Base-by-base conservation (phyloP, 2,888 invertebrate species). In the Rhyacophila evoluta region DNA sequence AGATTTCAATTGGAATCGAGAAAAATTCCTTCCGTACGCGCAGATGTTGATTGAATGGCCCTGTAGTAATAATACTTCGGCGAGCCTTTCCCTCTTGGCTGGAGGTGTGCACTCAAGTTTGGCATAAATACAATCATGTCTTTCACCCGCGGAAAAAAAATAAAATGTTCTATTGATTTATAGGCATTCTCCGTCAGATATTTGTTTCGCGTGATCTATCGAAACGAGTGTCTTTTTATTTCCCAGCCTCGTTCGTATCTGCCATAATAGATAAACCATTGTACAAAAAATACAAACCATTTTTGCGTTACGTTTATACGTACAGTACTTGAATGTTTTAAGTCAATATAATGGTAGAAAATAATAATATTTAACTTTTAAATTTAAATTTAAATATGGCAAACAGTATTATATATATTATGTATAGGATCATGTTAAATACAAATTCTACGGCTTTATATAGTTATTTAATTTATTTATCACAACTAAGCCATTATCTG, bases 1-100 rank as follows among this genome's bases (percentile, higher is more conserved):
- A 55, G 55, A 55, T 55, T 55, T 55, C 55, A 55, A 55, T 55
- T 55, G 55, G 55, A 55, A 55, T 55, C 55, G 55, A 55, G 55
- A 55, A 55, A 55, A 55, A 55, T 55, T 55, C 55, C 19, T 55
- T 55, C 19, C 10, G 55, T 55, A 55, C 55, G 55, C 55, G 10
- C 55, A 19, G 55, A 25, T 55, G 55, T 55, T 55, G 55, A 55
- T 55, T 55, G 55, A 55, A 55, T 55, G 55, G 55, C 19, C 55
- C 55, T 55, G 19, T 55, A n/a, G n/a, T n/a, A 55, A 55, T 25
- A 55, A 19, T 25, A 55, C 55, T 55, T 55, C 10, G 15, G 25
- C 55, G 55, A 19, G 0, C 19, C 55, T 55, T 25, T 55, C 41
- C 41, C 55, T 19, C 19, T 19, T 19, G 29, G 29, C 29, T 2